A percentile compares a stretch with the other conserved stretches of the same genome.
These are phyloP conservation scores for Sebastiscus tertius DNA, from an alignment of 2,797 vertebrate species.

Conservation along the genomic window DNA sequence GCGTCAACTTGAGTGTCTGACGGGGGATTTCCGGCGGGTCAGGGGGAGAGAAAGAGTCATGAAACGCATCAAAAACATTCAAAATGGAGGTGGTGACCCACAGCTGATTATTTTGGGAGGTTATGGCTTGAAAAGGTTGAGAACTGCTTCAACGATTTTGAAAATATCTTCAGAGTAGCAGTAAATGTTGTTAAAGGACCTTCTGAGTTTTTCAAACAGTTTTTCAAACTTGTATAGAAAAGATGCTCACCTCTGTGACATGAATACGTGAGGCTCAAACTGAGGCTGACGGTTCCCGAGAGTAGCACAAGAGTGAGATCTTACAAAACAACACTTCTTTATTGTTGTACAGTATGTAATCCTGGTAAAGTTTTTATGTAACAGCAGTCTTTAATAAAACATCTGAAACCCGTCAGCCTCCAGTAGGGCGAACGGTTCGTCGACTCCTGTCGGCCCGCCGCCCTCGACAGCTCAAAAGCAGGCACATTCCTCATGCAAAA, in stretches of 20 bases:
- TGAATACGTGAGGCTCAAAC: rapidly evolving
- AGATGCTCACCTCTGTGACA: not conserved
- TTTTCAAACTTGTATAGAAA: not conserved
- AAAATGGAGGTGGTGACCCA: not conserved
- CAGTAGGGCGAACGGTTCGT: slow-evolving; percentile 25
- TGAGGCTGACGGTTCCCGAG: not conserved
- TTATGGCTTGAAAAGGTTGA: no score
- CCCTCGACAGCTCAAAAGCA: slow-evolving; percentile 69
- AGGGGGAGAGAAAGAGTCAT: no score
- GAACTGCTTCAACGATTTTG: not conserved
- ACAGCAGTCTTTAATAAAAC: slow-evolving; percentile 84
- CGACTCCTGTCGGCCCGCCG: slow-evolving; percentile 14
- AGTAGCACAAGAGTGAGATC: slow-evolving; percentile 55
- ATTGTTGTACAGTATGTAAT: slow-evolving; percentile 76
- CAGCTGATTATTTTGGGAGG: not conserved
- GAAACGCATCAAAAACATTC: no score
- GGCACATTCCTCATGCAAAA: slow-evolving; percentile 86
- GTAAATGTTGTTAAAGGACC: not conserved
- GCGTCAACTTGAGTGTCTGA: no score
- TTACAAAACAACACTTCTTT: slow-evolving; percentile 84
- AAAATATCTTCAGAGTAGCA: not conserved
- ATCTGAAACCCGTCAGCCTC: slow-evolving; percentile 68
- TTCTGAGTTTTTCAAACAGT: not conserved
- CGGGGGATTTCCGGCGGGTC: no score
- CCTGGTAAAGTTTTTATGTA: slow-evolving; percentile 74